Base-by-base conservation (phyloP, 2,888 invertebrate genomes). In the Amphiduros pacificus region DNA sequence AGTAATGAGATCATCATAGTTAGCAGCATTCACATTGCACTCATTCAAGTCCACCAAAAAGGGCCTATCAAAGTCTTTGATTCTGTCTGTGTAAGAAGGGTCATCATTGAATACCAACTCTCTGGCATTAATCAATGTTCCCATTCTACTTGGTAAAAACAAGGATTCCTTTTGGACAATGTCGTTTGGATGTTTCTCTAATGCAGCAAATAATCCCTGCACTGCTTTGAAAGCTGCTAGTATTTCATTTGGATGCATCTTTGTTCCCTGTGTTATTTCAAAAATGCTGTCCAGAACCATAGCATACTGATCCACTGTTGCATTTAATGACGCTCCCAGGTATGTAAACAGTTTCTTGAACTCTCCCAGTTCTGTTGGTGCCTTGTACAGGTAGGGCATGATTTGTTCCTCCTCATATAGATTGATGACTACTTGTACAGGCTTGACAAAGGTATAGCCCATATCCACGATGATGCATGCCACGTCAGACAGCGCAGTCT, bases 341-440 rank as follows among this genome's bases (percentile, higher is more conserved):
- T 62, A 55, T 32, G 66, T 28, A 52, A 72, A 67, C 31, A 72
- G 61, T n/a, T 53, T 52, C 57, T 72, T 69, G 59, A 67, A 72
- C 56, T 72, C 70, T 14, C 71, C 70, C 9, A 72, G 65, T 28
- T 72, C 69, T 4, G 66, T 67, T 14, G 72, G 72, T 0, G 65
- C 62, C 48, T 68, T 70, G 58, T 64, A 68, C 31, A 72, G 61
- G 60, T 70, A 72, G 0, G 72, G 72, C 20, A 61, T 51, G 41
- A 72, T 71, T 61, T 72, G 72, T 50, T 72, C 71, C 44, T 72
- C 72, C 20, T 71, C 71, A 54, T 68, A 70, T 40, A 72, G 56
- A 58, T 68, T 70, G 24, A 72, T 67, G 22, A 68, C 71, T 31
- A 71, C 69, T 64, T 71, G 71, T 27, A 58, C 60, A 0, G 71